Evolutionary conservation across 2,888 invertebrate species (phyloP).

Genomic region (Mylabris sibirica): DNA sequence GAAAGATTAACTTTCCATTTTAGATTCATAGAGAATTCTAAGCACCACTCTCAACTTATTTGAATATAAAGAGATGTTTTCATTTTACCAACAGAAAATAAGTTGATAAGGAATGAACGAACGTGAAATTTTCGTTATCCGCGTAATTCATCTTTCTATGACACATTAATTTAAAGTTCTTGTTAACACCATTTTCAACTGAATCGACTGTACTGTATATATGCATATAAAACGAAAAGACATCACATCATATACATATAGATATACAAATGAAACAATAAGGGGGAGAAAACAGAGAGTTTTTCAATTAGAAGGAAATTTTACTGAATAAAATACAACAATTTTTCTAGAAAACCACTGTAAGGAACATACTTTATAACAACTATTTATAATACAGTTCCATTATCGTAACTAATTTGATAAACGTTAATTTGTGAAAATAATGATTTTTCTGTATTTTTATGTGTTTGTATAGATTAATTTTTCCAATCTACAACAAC

Average conservation of each 20-base stretch:
- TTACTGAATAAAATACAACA: too few species aligned
- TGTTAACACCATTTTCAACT: constrained; percentile 4
- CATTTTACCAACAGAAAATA: constrained; percentile 34
- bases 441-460: too few species aligned
- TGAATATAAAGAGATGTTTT: constrained; percentile 51
- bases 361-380: too few species aligned
- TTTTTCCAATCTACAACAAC: constrained; percentile 20
- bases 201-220: not conserved
- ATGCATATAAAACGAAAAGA: not conserved
- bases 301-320: too few species aligned
- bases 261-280: too few species aligned
- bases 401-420: not conserved
- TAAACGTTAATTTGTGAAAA: not conserved
- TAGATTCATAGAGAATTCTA: constrained; percentile 51
- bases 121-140: constrained; percentile 24
- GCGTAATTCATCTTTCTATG: constrained; percentile 23
- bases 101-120: constrained; percentile 21
- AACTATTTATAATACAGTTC: too few species aligned
- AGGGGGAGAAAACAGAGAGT: too few species aligned
- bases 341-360: too few species aligned
- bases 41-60: constrained; percentile 49
- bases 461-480: not conserved
- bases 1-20: constrained; percentile 51
- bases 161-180: constrained; percentile 22
- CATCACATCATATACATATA: too few species aligned